A percentile compares a stretch with the other conserved stretches of the same genome.
Evolutionary conservation across 2,113 vertebrate genomes (phyloP).

Genomic region (Ceratotherium simum): DNA sequence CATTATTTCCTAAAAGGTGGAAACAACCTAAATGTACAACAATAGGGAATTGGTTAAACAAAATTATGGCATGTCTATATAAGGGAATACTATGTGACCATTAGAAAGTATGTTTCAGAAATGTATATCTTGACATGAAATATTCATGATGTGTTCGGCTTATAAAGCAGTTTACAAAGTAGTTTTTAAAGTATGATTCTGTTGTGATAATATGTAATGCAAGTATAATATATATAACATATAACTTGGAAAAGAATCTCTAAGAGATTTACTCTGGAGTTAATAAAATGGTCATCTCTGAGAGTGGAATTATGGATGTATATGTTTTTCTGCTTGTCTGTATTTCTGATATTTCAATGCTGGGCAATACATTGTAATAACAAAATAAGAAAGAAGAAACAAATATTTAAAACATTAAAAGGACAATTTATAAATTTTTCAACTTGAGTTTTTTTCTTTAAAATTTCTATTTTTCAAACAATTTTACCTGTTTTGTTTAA

Average conservation of each 20-base stretch:
- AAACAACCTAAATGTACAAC: background rate
- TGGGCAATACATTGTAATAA: background rate
- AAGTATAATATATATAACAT: background rate
- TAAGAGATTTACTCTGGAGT: background rate
- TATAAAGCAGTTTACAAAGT: background rate
- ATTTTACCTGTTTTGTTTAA: conserved; percentile 14
- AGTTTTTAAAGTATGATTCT: background rate
- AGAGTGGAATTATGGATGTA: background rate
- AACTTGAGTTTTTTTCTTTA: background rate
- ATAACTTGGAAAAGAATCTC: background rate
- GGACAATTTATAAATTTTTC: background rate
- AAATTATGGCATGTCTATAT: background rate
- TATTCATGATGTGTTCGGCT: background rate
- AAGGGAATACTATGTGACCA: background rate
- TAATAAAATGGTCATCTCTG: background rate
- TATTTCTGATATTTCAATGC: conserved; percentile 19
- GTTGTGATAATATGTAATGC: background rate
- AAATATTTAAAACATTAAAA: background rate
- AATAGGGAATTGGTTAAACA: background rate
- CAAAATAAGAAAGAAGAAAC: background rate
- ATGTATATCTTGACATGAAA: background rate
- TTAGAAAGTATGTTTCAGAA: conserved; percentile 37
- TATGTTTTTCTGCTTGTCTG: background rate
- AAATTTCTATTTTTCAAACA: background rate
- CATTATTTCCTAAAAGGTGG: background rate